phyloP scores from a whole-genome alignment of 2,888 invertebrate genomes.

The Holacanthella duospinosa region DNA sequence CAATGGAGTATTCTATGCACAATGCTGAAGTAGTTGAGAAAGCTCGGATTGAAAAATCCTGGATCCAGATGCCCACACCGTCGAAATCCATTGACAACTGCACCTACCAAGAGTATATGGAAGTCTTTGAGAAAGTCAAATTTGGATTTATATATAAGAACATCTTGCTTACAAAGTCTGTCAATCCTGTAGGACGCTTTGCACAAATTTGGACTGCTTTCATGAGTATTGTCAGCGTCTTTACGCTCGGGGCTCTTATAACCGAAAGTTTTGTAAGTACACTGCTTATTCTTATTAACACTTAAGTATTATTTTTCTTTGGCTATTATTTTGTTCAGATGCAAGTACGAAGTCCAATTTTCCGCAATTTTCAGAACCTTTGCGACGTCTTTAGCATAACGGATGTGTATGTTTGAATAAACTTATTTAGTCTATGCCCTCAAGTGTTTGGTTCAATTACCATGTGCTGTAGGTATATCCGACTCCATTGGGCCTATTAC shows the following conservation, averaged over 20 bases:
- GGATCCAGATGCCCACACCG: constrained; percentile 18
- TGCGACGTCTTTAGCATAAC: constrained; percentile 18
- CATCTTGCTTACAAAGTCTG: constrained; percentile 14
- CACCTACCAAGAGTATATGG: constrained; percentile 21
- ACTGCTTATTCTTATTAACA: background rate
- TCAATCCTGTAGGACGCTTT: constrained; percentile 34
- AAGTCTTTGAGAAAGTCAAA: background rate
- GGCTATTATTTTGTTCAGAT: background rate
- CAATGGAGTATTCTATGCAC: background rate
- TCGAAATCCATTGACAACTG: constrained; percentile 1
- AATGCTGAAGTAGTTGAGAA: constrained; percentile 5
- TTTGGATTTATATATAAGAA: background rate
- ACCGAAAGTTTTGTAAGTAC: constrained; percentile 22
- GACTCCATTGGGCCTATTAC: constrained; percentile 33
- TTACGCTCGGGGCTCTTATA: constrained; percentile 18
- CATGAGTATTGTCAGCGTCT: constrained; percentile 19
- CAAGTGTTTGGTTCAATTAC: background rate
- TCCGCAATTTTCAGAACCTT: constrained; percentile 18
- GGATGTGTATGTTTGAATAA: constrained; percentile 21
- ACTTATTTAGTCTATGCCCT: too few relatives aligned
- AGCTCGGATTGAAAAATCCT: constrained; percentile 19
- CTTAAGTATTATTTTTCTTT: too few relatives aligned
- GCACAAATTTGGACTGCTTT: constrained; percentile 26
- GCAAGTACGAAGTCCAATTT: constrained; percentile 12
- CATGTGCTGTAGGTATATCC: constrained; percentile 34